Evolutionary conservation across 2,797 vertebrate species (phyloP).

Genomic region (Falco columbarius): DNA sequence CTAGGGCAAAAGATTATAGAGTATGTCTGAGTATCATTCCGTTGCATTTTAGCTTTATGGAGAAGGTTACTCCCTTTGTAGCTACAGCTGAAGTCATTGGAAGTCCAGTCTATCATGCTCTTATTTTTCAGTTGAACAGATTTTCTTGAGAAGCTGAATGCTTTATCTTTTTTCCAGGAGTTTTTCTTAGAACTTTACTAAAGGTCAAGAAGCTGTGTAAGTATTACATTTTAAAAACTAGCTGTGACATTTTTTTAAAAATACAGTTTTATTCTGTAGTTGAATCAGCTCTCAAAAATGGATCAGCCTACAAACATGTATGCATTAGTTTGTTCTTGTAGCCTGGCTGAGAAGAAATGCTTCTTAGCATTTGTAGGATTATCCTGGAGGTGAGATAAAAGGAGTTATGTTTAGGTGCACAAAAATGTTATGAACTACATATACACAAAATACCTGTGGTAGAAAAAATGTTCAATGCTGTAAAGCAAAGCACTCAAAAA

Average conservation of each 20-base stretch:
- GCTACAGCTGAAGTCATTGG: background rate
- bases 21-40: background rate
- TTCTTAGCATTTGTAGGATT: background rate
- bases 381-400: background rate
- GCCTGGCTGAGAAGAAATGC: background rate
- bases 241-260: fast-evolving
- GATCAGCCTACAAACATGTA: background rate
- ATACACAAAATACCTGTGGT: background rate
- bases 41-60: background rate
- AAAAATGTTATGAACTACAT: background rate
- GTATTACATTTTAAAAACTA: background rate
- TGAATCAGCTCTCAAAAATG: background rate
- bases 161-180: background rate
- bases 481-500: background rate
- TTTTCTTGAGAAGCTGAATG: background rate
- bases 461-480: background rate
- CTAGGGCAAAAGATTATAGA: background rate
- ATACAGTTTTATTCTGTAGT: background rate
- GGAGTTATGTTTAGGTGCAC: background rate
- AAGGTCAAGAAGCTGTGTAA: background rate
- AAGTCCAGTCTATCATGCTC: background rate
- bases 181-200: background rate
- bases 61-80: background rate
- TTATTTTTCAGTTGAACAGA: background rate
- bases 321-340: background rate